A percentile compares a stretch with the other conserved stretches of the same genome.
Evolutionary conservation across 2,888 invertebrate genomes (phyloP).

Genomic region (Calameuta filiformis): DNA sequence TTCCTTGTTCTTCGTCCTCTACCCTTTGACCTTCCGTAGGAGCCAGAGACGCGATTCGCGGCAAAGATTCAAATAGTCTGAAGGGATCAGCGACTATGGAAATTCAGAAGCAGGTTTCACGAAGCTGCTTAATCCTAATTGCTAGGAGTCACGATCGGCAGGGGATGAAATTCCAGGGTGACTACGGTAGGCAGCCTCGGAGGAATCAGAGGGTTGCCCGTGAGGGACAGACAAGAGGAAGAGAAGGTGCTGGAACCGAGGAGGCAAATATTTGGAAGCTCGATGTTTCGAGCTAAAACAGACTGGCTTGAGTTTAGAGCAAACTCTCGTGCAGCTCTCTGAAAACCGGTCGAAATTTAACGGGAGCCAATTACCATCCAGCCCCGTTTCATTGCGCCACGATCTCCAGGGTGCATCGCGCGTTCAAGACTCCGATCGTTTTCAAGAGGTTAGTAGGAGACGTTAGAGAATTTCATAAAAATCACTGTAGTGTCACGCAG

Average conservation of each 20-base stretch:
- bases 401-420: neutral
- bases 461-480: neutral
- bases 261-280: slow-evolving; percentile 12
- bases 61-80: neutral
- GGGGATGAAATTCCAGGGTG: neutral
- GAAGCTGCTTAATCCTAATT: neutral
- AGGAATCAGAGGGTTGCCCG: neutral
- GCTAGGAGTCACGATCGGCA: neutral
- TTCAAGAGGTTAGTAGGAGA: neutral
- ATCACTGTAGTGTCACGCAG: no score
- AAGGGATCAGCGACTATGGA: neutral
- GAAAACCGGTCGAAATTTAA: neutral
- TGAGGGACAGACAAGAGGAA: neutral
- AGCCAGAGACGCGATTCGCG: neutral
- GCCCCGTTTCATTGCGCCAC: neutral
- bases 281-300: slow-evolving; percentile 19
- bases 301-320: slow-evolving; percentile 16
- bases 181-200: neutral
- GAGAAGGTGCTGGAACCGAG: slow-evolving; percentile 6
- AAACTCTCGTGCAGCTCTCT: slow-evolving; percentile 13
- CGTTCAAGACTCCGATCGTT: neutral
- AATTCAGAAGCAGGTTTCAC: neutral
- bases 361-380: neutral
- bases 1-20: no score
- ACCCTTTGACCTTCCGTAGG: neutral